Percentiles rank a stretch among this genome's conserved stretches.
Evolutionary conservation across 1,140 invertebrate species (phyloP).

Genomic region (Bombus superbus): DNA sequence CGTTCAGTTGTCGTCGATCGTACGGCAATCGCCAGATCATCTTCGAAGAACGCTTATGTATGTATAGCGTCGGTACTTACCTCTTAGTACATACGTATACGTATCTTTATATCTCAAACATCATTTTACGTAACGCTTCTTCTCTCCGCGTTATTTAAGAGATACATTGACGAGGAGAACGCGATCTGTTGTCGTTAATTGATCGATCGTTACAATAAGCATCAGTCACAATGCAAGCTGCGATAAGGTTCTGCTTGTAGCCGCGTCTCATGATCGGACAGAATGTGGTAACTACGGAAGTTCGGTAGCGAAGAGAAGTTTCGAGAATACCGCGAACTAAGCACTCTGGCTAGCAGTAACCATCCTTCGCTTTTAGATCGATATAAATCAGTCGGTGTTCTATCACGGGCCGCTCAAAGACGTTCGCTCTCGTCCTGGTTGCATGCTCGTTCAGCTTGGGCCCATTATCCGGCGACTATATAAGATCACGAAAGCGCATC

Average conservation of each 20-base stretch:
- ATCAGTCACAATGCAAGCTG: neutral
- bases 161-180: no score
- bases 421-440: constrained; percentile 17
- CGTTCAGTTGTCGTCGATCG: no score
- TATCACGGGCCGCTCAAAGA: constrained; percentile 5
- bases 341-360: neutral
- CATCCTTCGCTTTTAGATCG: neutral
- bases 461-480: constrained; percentile 39
- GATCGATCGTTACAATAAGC: neutral
- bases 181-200: neutral
- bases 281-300: constrained; percentile 11
- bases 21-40: no score
- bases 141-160: no score
- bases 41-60: no score
- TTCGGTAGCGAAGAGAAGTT: constrained; percentile 21
- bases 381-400: constrained; percentile 40
- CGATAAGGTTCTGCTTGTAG: neutral
- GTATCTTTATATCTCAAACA: no score
- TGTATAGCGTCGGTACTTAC: no score
- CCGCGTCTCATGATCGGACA: neutral
- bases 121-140: no score
- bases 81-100: no score
- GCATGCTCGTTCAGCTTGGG: constrained; percentile 20
- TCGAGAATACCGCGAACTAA: constrained; percentile 12
- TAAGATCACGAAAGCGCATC: constrained; percentile 56